phyloP scores from a whole-genome alignment of 2,888 invertebrate species.

The Parnassius smintheus region DNA sequence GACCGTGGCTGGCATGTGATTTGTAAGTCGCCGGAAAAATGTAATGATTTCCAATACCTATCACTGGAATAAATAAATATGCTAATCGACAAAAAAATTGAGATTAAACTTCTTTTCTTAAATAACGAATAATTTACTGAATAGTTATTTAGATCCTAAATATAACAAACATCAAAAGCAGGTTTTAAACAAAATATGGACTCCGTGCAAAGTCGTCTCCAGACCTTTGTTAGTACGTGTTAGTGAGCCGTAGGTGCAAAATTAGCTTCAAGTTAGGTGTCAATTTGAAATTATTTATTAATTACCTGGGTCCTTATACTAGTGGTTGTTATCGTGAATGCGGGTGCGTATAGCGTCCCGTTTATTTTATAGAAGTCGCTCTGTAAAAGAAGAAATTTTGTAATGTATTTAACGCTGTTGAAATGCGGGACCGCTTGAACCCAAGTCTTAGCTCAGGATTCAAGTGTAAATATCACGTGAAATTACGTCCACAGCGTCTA shows the following conservation, averaged over 20 bases:
- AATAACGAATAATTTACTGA: too few relatives aligned
- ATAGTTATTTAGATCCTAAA: slow-evolving; percentile 7
- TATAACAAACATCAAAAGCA: slow-evolving; percentile 24
- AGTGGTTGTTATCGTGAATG: slow-evolving; percentile 60
- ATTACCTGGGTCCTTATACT: slow-evolving; percentile 68
- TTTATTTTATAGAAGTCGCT: slow-evolving; percentile 80
- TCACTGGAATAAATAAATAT: too few relatives aligned
- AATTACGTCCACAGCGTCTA: background rate
- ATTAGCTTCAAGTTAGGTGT: slow-evolving; percentile 40
- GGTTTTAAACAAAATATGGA: slow-evolving; percentile 12
- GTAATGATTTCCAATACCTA: too few relatives aligned
- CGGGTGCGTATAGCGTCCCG: slow-evolving; percentile 69
- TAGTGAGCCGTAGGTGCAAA: slow-evolving; percentile 41
- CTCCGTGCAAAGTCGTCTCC: slow-evolving; percentile 66
- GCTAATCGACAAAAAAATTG: too few relatives aligned
- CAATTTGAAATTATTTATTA: slow-evolving; percentile 39
- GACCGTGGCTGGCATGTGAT: background rate
- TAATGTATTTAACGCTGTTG: slow-evolving; percentile 8
- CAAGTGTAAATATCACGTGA: background rate
- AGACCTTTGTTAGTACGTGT: slow-evolving; percentile 58
- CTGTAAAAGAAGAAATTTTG: slow-evolving; percentile 66
- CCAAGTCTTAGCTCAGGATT: background rate
- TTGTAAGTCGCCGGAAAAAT: background rate
- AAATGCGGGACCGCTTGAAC: background rate
- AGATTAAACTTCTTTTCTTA: too few relatives aligned